A percentile compares a stretch with the other conserved stretches of the same genome.
Evolutionary conservation across 35 echinoderm and acorn worm species (phyloP).

Genomic region (Lytechinus variegatus): DNA sequence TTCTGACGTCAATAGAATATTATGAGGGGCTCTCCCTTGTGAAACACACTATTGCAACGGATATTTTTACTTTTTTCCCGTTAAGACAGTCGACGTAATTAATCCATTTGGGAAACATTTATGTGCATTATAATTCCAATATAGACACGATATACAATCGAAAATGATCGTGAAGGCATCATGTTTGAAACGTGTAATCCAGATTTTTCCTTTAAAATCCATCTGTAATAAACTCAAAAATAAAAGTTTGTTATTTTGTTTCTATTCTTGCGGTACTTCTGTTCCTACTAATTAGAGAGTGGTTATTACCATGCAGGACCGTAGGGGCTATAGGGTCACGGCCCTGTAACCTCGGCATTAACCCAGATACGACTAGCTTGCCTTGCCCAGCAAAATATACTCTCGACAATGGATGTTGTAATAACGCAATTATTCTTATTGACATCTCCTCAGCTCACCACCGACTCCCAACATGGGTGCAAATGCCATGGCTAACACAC

Average conservation of each 20-base stretch:
- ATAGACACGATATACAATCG: too few species aligned
- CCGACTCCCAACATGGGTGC: neutral
- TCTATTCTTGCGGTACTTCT: neutral
- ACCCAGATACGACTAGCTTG: neutral
- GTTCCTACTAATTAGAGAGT: conserved; percentile 15
- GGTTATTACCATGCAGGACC: neutral
- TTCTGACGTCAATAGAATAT: too few species aligned
- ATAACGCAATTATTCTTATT: conserved; percentile 44
- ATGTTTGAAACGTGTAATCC: neutral
- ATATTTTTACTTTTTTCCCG: too few species aligned
- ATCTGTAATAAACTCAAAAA: neutral
- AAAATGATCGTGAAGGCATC: too few species aligned
- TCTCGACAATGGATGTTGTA: neutral
- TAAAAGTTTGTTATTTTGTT: neutral
- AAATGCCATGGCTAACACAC: neutral
- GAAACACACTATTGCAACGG: too few species aligned
- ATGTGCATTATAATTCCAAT: too few species aligned
- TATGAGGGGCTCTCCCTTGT: too few species aligned
- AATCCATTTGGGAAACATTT: too few species aligned
- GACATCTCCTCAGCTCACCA: neutral
- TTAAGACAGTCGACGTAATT: too few species aligned
- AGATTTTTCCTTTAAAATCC: neutral
- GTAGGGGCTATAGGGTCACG: neutral
- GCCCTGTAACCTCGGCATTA: conserved; percentile 27
- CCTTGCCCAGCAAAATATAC: neutral